Evolutionary conservation across 92 coral and sea anemone species (phyloP).

Genomic region (Plumapathes pennacea): DNA sequence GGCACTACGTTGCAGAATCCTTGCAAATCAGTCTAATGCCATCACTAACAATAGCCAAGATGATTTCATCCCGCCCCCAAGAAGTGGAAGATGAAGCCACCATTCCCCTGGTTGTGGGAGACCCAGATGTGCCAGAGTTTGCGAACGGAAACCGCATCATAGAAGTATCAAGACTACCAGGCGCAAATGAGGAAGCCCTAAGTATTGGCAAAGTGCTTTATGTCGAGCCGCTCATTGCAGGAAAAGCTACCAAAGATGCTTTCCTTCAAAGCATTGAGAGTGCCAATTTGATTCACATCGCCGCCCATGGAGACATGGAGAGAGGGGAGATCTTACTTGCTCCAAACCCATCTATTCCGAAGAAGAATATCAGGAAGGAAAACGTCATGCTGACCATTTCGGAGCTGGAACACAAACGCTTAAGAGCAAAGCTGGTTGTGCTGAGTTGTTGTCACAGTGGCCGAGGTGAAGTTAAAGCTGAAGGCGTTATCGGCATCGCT

Average conservation of each 20-base stretch:
- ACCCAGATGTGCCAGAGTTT: too few species aligned
- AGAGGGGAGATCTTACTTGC: constrained; percentile 24
- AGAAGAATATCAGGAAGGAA: neutral
- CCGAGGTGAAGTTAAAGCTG: constrained; percentile 25
- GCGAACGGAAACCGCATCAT: too few species aligned
- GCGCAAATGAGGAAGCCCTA: constrained; percentile 12
- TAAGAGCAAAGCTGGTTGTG: constrained; percentile 27
- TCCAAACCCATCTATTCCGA: constrained; percentile 3
- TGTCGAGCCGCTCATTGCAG: constrained; percentile 8
- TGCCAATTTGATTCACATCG: constrained; percentile 24
- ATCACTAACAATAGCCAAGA: too few species aligned
- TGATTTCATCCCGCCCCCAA: too few species aligned
- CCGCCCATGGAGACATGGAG: constrained; percentile 24
- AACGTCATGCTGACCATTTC: constrained; percentile 15
- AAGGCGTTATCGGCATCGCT: constrained; percentile 40
- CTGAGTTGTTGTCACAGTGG: constrained; percentile 37
- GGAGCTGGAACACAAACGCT: constrained; percentile 1
- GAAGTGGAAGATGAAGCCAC: too few species aligned
- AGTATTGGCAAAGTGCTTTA: constrained; percentile 13
- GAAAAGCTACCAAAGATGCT: constrained; percentile 18
- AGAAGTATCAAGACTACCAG: too few species aligned
- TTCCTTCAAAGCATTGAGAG: constrained; percentile 1
- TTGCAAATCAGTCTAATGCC: too few species aligned
- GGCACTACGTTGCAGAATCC: too few species aligned
- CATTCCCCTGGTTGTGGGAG: too few species aligned